Evolutionary conservation across 2,888 invertebrate genomes (phyloP), one percentile per base, ranked within the genome.

Genomic region (Charanyca ferruginea): DNA sequence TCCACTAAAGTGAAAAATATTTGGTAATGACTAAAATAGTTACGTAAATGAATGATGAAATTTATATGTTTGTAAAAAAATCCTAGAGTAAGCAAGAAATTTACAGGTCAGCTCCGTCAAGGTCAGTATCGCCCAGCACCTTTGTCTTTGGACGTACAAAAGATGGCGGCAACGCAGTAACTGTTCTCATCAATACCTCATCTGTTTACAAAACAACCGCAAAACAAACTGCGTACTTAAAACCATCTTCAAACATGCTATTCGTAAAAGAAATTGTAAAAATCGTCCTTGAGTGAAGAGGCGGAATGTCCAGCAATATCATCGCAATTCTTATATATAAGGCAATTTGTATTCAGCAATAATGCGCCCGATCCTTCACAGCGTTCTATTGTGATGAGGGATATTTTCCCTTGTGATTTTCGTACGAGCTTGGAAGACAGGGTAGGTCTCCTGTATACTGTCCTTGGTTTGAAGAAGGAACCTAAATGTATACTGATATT

Each of bases 311-410:
- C 82, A 47, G 70, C 73, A 72, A 84, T 79, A 80, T 79, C 79
- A 74, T 81, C 77, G 76, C 77, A 83, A 83, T 84, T 83, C 73
- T 81, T 80, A 85, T 84, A 82, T 83, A 87, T 84, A 73, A 84
- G 85, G 71, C 83, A 64, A 87, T 87, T 86, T 79, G 83, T 83
- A 87, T 86, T 86, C 87, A 64, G 59, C 73, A 75, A 84, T 86
- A 83, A 80, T 82, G 80, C 71, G 28, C 25, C 25, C 64, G 54
- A 72, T 77, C 71, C 76, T 78, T 78, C 78, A 73, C 44, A 3
- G 48, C 45, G 55, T 47, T 51, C 67, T 62, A 65, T 73, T 77
- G 76, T 77, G 77, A 77, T 61, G 71, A 58, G 25, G 45, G 44
- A 66, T 64, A 44, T 54, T 66, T 25, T 62, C 69, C 71, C 63